These are phyloP conservation scores for Macropus fuliginosus DNA, from an alignment of 2,797 vertebrate genomes.

Conservation along the genomic window DNA sequence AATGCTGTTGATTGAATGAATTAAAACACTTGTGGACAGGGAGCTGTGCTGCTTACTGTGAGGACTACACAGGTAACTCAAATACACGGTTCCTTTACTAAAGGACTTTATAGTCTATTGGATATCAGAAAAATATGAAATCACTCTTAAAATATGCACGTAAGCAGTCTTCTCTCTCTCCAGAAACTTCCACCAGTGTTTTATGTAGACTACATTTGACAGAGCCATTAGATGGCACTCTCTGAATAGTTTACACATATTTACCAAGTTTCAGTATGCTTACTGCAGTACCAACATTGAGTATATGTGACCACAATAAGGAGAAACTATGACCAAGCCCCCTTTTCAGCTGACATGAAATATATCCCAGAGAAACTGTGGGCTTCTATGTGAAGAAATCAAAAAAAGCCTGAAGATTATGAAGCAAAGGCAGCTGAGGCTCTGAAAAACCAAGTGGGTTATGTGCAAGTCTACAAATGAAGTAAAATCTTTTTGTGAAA, in stretches of 20 bases:
- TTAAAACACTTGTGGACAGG: background rate
- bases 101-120: background rate
- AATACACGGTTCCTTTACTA: background rate
- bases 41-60: background rate
- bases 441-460: background rate
- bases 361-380: background rate
- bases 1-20: background rate
- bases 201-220: background rate
- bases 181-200: background rate
- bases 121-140: too few species aligned
- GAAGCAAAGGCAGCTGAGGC: background rate
- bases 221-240: too few species aligned
- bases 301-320: background rate
- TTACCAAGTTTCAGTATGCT: background rate
- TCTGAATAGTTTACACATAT: rapidly evolving
- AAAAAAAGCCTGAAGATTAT: background rate
- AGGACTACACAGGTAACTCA: background rate
- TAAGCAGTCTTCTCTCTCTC: background rate
- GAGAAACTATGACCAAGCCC: background rate
- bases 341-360: background rate
- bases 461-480: background rate
- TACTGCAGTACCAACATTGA: background rate
- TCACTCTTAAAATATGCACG: background rate
- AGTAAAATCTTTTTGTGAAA: background rate
- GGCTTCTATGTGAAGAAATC: background rate